These are phyloP conservation scores for Nysson spinosus DNA, from an alignment of 2,888 invertebrate species.

Conservation along the genomic window DNA sequence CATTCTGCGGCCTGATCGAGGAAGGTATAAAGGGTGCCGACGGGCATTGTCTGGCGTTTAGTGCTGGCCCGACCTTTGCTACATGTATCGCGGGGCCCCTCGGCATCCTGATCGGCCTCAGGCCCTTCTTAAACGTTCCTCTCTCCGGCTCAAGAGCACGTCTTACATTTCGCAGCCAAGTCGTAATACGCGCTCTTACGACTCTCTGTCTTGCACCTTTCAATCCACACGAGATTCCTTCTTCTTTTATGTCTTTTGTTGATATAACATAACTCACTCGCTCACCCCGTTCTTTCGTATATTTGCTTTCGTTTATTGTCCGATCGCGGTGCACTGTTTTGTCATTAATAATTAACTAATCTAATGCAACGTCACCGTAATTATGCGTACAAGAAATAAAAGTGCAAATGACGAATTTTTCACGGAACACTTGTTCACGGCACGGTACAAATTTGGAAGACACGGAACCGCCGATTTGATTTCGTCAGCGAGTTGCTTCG, in stretches of 20 bases:
- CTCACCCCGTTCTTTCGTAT: no score
- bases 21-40: slow-evolving; percentile 64
- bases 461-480: no score
- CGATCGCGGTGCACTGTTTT: no score
- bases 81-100: slow-evolving; percentile 58
- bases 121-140: slow-evolving; percentile 54
- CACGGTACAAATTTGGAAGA: no score
- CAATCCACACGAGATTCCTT: slow-evolving; percentile 3
- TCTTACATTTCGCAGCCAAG: slow-evolving; percentile 44
- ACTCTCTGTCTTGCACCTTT: slow-evolving; percentile 43
- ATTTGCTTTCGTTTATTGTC: no score
- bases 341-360: no score
- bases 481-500: no score
- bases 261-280: no score
- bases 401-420: no score
- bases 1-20: slow-evolving; percentile 55
- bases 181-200: slow-evolving; percentile 58
- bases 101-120: slow-evolving; percentile 59
- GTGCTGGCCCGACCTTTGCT: slow-evolving; percentile 65
- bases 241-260: slow-evolving; percentile 28
- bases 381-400: no score
- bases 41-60: slow-evolving; percentile 67
- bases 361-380: no score
- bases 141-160: slow-evolving; percentile 14
- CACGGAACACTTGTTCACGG: no score